Conservation (phyloP, 2,113 vertebrate species). For the Bufo gargarizans region DNA sequence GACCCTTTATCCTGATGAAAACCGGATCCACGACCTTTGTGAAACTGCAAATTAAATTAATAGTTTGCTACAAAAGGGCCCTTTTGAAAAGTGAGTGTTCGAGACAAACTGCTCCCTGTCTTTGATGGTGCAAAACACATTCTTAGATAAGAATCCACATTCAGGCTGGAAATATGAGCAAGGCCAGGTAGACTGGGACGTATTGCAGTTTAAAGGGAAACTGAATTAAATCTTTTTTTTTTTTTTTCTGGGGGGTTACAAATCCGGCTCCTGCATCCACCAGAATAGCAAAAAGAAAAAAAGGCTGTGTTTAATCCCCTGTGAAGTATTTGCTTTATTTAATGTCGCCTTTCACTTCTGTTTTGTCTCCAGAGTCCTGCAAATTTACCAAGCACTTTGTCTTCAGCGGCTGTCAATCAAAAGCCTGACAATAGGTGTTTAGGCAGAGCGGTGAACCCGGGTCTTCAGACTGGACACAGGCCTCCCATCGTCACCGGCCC, state of each 20-base stretch:
- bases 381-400: constrained; percentile 49
- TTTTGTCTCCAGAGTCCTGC: constrained; percentile 12
- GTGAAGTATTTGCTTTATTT: constrained; percentile 27
- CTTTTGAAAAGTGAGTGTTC: constrained; percentile 65
- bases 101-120: constrained; percentile 64
- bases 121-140: constrained; percentile 58
- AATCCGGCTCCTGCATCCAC: neutral
- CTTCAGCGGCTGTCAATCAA: constrained; percentile 34
- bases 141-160: constrained; percentile 53
- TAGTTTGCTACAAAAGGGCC: constrained; percentile 63
- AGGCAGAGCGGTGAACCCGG: neutral
- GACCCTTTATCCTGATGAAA: constrained; percentile 63
- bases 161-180: constrained; percentile 42
- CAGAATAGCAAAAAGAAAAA: neutral
- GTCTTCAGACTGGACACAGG: constrained; percentile 1
- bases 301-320: neutral
- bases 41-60: constrained; percentile 67
- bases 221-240: constrained; percentile 6
- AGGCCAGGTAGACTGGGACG: constrained; percentile 1
- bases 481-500: constrained; percentile 25
- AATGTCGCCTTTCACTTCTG: constrained; percentile 37
- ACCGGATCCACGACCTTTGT: constrained; percentile 62
- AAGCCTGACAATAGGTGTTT: neutral
- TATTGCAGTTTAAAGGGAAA: neutral
- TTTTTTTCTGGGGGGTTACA: neutral